Evolutionary conservation across 2,797 vertebrate genomes (phyloP).

Genomic region (Rachycentron canadum): DNA sequence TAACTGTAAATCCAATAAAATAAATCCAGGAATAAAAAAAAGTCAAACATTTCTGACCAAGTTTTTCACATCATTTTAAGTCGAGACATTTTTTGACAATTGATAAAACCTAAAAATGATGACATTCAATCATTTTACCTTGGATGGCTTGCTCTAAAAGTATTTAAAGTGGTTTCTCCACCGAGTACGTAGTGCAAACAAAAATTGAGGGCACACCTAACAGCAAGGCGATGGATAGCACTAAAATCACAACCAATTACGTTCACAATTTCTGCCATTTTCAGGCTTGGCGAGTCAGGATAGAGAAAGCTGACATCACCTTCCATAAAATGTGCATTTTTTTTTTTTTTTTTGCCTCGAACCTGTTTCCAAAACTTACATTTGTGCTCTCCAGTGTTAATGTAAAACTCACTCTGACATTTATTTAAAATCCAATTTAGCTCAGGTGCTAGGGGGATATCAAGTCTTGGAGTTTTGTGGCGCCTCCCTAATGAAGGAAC

Average conservation of each 20-base stretch:
- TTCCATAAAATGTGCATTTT: slow-evolving; percentile 56
- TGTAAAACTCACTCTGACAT: slow-evolving; percentile 84
- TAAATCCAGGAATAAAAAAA: neutral
- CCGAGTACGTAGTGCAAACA: neutral
- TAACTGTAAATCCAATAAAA: neutral
- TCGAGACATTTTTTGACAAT: neutral
- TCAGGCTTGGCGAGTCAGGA: slow-evolving; percentile 15
- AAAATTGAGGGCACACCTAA: slow-evolving; percentile 9
- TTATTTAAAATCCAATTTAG: slow-evolving; percentile 89
- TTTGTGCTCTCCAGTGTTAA: slow-evolving; percentile 67
- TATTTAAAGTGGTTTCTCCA: slow-evolving; percentile 6
- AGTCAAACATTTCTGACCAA: too few species aligned
- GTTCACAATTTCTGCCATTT: slow-evolving; percentile 27
- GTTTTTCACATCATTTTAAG: too few species aligned
- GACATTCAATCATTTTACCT: neutral
- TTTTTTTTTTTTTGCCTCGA: slow-evolving; percentile 44
- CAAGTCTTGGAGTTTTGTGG: slow-evolving; percentile 83
- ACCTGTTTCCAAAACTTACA: slow-evolving; percentile 55
- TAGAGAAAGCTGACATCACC: slow-evolving; percentile 51
- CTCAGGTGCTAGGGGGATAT: slow-evolving; percentile 83
- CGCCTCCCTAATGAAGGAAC: slow-evolving; percentile 86
- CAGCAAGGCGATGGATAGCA: neutral
- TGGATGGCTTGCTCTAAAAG: too few species aligned
- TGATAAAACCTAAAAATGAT: neutral
- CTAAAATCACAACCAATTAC: slow-evolving; percentile 36